Base-by-base conservation (phyloP, 2,113 vertebrate species). In the Thalassoma bifasciatum region DNA sequence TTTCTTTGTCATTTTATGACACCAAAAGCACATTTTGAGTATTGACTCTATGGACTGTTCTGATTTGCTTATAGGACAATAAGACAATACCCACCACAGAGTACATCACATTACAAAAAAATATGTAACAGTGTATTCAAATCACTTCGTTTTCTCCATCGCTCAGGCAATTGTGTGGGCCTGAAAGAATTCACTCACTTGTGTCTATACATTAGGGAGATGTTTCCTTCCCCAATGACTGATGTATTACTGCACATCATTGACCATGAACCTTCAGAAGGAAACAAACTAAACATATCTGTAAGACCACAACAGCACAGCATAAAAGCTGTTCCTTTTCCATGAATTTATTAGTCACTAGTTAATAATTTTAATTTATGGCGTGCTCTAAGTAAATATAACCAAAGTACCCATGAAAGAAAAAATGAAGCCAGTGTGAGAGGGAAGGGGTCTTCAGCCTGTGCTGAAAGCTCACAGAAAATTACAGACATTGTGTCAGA, bases 401-500 rank as follows among this genome's bases (percentile, higher is more conserved):
- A 10, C 10, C 19, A 7, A 6, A 22, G 8, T n/a, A 23, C 22
- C 5, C 6, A 19, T 19, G 17, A 11, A 54, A 7, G n/a, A 26
- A 44, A 36, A 44, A 36, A 19, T 5, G 11, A 21, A 53, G 19
- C 58, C 30, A 10, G 1, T 16, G 40, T 34, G 21, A 46, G 69
- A 62, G 38, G 21, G 30, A 64, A 3, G 49, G 47, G 11, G 30
- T 56, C 47, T 36, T 30, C 44, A 42, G 61, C n/a, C 50, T 49
- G 37, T 9, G 1, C 7, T 36, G 10, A 60, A 70, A 50, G 46
- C 22, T 65, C 24, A 9, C n/a, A 66, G 22, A 36, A 50, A 59
- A 72, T 38, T 44, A 40, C 54, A 81, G 58, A 40, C 38, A 24
- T 17, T 22, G 54, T 58, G 66, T 78, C 50, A 47, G 60, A 74